Base-by-base conservation (phyloP, 2,888 invertebrate genomes). In the Agriotes lineatus region DNA sequence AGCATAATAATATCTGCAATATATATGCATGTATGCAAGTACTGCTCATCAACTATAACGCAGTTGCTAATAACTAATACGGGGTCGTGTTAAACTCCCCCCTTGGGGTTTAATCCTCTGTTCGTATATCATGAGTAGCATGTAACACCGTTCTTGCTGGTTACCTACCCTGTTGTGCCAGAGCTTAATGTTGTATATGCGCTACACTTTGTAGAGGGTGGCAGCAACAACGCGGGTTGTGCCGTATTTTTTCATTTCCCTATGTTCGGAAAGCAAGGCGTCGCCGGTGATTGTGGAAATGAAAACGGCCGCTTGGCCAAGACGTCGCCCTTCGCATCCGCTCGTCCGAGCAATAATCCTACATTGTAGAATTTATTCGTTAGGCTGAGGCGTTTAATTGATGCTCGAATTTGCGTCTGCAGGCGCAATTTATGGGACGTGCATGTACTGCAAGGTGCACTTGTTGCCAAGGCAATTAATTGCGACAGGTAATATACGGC, bases 381-480 rank as follows among this genome's bases (percentile, higher is more conserved):
- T 71, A 67, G n/a, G 25, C 20, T 19, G 39, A 39, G 50, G n/a
- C n/a, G n/a, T n/a, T n/a, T n/a, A n/a, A n/a, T n/a, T 77, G 78
- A 80, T 78, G 79, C 73, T 71, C 76, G 77, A 80, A 80, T 80
- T 80, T 79, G 80, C 76, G 81, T 81, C 80, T 74, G 69, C 72
- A 72, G 72, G 68, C 73, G 75, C 75, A 78, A 81, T 81, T 81
- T 81, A 81, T 78, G 75, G 74, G 74, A 74, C 76, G 77, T 78
- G 77, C 78, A 78, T 78, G 79, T 79, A 79, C 79, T 78, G 77
- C 74, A 76, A 77, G 79, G 78, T 79, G 79, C 79, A 79, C 76
- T 79, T 79, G 79, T 81, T 81, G 79, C 81, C 81, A 80, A 79
- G 79, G 79, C 79, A 80, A 80, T 80, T 80, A 80, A 72, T 70